Evolutionary conservation across 1,140 invertebrate species (phyloP), one percentile per base, ranked within the genome.

Genomic region (Drosophila lini): DNA sequence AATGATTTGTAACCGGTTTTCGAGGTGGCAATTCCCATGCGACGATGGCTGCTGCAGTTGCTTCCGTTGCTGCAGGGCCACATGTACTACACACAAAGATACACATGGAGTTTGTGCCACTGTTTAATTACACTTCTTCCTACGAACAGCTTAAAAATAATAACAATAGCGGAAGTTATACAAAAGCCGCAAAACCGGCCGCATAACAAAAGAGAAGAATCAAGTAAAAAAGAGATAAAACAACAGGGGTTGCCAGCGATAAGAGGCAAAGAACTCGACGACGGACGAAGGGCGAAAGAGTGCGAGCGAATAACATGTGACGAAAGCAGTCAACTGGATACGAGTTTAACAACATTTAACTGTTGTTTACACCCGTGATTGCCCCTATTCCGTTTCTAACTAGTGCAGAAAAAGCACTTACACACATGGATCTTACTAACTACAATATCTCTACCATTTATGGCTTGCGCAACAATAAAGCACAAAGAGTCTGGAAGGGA

Each of bases 1-100:
- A 82, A 86, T 86, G 83, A 80, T 80, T 82, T 80, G 53, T 83
- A 88, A 88, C 83, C 83, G 83, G 83, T 88, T 88, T 85, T 67
- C 63, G 57, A 73, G 67, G 69, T 80, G 68, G 57, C 80, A 69
- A 77, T 76, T 86, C 83, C 76, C 83, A 82, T 80, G 80, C 86
- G 64, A 74, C 57, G 80, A 60, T 70, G 48, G 57, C 38, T 70
- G 45, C 47, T 62, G 56, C 71, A 59, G 48, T 55, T 68, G 68
- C 74, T 57, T 44, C 34, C 63, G 42, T 11, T 10, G 6, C 44
- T 45, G 34, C 67, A 71, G 67, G 67, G 53, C 38, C 22, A 36
- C 15, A 38, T 16, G 59, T 1, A 22, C 22, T 67, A 62, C 15
- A 22, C 16, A 34, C 31, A 34, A 3, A 50, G 0, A 4, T 3